Conservation (phyloP, 2,797 vertebrate species). For the Schizopygopsis malacanthus region DNA sequence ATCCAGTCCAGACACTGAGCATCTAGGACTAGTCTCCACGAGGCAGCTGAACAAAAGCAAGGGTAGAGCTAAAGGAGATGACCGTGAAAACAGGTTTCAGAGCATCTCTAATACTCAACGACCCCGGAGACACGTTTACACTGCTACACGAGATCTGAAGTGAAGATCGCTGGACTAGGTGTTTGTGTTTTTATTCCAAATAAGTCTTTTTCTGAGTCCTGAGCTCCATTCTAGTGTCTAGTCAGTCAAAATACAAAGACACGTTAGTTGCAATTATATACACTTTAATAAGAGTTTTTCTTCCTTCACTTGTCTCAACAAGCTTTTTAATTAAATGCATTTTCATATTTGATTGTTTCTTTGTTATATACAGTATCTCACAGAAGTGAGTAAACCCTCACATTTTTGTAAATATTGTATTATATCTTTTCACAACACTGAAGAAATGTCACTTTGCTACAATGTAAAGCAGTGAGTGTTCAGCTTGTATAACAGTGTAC, state of each 20-base stretch:
- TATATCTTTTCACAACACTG: too few relatives aligned
- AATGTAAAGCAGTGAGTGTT: too few relatives aligned
- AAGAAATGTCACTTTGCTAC: too few relatives aligned
- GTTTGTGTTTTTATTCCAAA: neutral
- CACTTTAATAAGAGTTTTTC: neutral
- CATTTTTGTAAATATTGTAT: too few relatives aligned
- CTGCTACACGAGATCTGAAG: slow-evolving; percentile 2
- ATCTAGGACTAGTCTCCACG: slow-evolving; percentile 29
- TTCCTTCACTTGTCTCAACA: neutral
- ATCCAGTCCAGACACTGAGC: neutral
- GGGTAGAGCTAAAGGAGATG: slow-evolving; percentile 49
- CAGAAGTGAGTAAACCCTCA: too few relatives aligned
- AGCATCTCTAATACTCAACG: slow-evolving; percentile 27
- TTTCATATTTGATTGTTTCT: neutral
- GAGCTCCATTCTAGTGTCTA: neutral
- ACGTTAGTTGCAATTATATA: neutral
- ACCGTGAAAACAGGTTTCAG: slow-evolving; percentile 43
- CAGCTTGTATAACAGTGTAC: too few relatives aligned
- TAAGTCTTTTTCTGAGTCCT: neutral
- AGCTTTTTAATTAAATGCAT: neutral
- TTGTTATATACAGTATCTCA: neutral
- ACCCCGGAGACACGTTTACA: neutral
- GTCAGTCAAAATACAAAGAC: neutral
- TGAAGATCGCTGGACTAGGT: neutral
- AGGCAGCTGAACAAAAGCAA: slow-evolving; percentile 36